Conservation (phyloP, 2,113 vertebrate species). For the Laticauda colubrina region DNA sequence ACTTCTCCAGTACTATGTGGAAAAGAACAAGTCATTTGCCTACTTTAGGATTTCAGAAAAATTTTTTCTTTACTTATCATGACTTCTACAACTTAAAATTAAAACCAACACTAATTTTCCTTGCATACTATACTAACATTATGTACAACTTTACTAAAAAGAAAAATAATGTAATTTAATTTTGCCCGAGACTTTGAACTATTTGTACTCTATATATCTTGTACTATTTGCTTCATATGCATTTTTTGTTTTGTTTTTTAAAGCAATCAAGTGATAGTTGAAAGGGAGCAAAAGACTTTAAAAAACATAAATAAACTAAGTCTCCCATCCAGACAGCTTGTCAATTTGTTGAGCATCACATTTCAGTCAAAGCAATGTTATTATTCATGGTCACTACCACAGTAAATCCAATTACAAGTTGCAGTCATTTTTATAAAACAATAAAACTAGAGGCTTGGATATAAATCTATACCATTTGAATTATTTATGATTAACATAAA, state of each 20-base stretch:
- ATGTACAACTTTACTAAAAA: neutral
- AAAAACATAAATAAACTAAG: neutral
- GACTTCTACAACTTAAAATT: neutral
- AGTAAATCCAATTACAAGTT: neutral
- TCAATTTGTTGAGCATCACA: neutral
- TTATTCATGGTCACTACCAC: neutral
- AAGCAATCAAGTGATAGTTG: neutral
- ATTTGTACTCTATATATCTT: neutral
- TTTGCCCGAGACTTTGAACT: neutral
- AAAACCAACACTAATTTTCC: neutral
- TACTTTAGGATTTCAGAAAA: neutral
- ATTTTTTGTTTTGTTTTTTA: neutral
- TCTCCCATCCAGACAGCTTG: neutral
- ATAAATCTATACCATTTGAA: neutral
- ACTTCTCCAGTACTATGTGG: neutral
- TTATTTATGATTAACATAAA: neutral
- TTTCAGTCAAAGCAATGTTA: neutral
- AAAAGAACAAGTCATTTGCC: neutral
- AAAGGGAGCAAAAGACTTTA: neutral
- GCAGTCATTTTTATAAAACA: constrained; percentile 17
- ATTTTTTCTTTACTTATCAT: neutral
- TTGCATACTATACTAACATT: neutral
- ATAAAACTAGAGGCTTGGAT: neutral
- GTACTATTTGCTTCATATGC: neutral
- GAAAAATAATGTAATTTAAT: neutral